Evolutionary conservation across 2,797 vertebrate species (phyloP).

Genomic region (Diglossa cyanea): DNA sequence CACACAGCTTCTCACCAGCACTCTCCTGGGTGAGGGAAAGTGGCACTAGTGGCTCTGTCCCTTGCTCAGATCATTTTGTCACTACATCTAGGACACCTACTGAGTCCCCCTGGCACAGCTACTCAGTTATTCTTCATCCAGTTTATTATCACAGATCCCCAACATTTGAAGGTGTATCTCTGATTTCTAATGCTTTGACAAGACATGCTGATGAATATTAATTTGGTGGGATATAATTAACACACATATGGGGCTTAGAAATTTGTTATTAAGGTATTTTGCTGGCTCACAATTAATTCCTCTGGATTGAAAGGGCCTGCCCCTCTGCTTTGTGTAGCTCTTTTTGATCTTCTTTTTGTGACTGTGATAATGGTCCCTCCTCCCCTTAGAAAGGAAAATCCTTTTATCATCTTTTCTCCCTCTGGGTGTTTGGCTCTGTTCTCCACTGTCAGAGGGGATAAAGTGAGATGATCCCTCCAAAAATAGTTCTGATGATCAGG

Average conservation of each 20-base stretch:
- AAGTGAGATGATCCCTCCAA: constrained; percentile 20
- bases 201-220: background rate
- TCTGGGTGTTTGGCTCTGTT: constrained; percentile 36
- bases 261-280: background rate
- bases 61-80: background rate
- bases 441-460: background rate
- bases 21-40: background rate
- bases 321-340: constrained; percentile 2
- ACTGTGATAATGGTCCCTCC: background rate
- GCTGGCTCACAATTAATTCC: background rate
- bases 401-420: constrained; percentile 50
- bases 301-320: background rate
- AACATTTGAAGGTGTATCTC: background rate
- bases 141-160: background rate
- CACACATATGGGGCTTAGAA: background rate
- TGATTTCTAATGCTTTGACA: background rate
- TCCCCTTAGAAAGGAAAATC: constrained; percentile 1
- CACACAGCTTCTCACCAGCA: background rate
- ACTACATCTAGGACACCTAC: background rate
- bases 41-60: too few species aligned
- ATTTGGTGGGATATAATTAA: background rate
- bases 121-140: background rate
- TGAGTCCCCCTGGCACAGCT: background rate
- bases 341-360: constrained; percentile 49
- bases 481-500: constrained; percentile 17